Conservation (phyloP, 2,113 vertebrate genomes). For the Castor canadensis region DNA sequence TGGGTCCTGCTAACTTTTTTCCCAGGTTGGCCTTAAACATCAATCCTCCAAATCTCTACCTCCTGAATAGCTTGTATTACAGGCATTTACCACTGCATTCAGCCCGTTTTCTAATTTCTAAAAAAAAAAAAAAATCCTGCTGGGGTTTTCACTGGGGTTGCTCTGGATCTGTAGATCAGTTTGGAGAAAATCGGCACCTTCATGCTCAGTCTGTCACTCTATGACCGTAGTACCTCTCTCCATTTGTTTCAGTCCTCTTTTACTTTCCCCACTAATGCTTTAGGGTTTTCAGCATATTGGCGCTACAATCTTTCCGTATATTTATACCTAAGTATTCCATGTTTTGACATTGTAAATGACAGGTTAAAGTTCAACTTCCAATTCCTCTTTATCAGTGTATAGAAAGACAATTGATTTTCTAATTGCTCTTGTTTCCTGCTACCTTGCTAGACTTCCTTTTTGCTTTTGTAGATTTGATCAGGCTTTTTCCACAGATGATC, state of each 20-base stretch:
- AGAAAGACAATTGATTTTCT: neutral
- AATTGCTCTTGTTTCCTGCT: neutral
- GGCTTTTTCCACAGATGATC: neutral
- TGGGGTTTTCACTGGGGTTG: neutral
- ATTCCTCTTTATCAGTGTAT: neutral
- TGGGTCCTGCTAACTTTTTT: too few relatives aligned
- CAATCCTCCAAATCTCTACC: too few relatives aligned
- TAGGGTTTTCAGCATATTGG: neutral
- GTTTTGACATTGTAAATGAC: too few relatives aligned
- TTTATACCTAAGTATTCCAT: neutral
- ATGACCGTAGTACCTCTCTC: accelerated
- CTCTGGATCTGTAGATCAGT: too few relatives aligned
- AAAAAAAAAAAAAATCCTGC: too few relatives aligned
- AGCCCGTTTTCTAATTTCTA: too few relatives aligned
- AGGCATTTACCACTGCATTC: too few relatives aligned
- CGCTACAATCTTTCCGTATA: neutral
- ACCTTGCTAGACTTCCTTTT: neutral
- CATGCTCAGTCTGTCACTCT: neutral
- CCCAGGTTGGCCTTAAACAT: too few relatives aligned
- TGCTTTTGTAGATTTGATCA: neutral
- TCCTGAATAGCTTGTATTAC: too few relatives aligned
- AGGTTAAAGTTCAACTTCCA: neutral
- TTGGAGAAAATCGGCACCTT: neutral
- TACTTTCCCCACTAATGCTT: neutral
- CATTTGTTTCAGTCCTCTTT: too few relatives aligned